Evolutionary conservation across 2,888 invertebrate species (phyloP), one percentile per base, ranked within the genome.

Genomic region (Lydus trimaculatus): DNA sequence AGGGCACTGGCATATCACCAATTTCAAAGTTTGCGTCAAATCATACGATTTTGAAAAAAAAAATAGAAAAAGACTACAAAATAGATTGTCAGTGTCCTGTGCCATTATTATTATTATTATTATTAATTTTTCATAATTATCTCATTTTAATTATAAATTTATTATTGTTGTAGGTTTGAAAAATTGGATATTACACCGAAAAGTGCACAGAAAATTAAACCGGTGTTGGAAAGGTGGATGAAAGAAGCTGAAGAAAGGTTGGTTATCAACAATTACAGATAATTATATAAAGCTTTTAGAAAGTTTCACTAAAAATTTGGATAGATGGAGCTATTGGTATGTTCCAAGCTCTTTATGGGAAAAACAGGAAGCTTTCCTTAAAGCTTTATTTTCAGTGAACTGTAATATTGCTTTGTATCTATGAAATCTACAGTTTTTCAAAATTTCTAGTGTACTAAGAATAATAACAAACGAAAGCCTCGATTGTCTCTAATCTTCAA

Each of bases 171-270:
- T 76, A 97, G 97, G 94, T 98, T 98, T 91, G 98, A 98, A 89
- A 98, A 98, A 89, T 90, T 98, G 88, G 98, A 98, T 89, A 98
- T 98, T 83, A 98, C 98, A 83, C 98, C 98, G 85, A 98, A 98
- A 90, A 98, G 98, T 90, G 98, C 98, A 83, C 97, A 97, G 90
- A 98, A 98, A 91, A 98, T 98, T 85, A 98, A 98, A 87, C 98
- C 98, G 78, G 98, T 98, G 80, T 90, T 98, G 84, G 98, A 98
- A 87, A 91, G 95, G 87, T 98, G 98, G 98, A 98, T 98, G 97
- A 94, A 94, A 87, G 98, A 98, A 87, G 98, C 98, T 65, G 98
- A 98, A 89, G 97, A 97, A 89, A 95, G 97, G 93, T 97, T 86
- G 85, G 87, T 84, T 48, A 48, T 48, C 48, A 9, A 25, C 23